Percentiles rank a stretch among this genome's conserved stretches.
These are phyloP conservation scores for Bombus confusus DNA, from an alignment of 1,140 invertebrate genomes.

Conservation along the genomic window DNA sequence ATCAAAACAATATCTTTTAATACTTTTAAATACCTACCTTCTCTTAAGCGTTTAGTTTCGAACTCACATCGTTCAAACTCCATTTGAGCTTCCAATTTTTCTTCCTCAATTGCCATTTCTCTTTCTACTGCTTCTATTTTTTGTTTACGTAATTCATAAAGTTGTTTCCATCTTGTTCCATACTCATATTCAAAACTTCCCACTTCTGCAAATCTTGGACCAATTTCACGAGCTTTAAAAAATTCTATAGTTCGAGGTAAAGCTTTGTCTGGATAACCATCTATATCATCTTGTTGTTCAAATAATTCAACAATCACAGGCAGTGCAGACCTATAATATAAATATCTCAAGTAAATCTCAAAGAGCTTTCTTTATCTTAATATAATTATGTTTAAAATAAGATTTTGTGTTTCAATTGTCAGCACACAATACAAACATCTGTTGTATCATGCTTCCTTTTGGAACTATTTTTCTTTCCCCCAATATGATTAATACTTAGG, in stretches of 20 bases:
- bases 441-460: slow-evolving; percentile 76
- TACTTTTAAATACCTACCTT: neutral
- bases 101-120: slow-evolving; percentile 81
- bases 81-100: neutral
- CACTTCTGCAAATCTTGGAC: slow-evolving; percentile 94
- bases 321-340: slow-evolving; percentile 86
- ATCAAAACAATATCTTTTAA: neutral
- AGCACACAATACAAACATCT: slow-evolving; percentile 72
- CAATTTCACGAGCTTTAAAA: slow-evolving; percentile 89
- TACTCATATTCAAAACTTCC: slow-evolving; percentile 98
- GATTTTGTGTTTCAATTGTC: slow-evolving; percentile 70
- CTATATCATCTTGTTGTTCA: slow-evolving; percentile 95
- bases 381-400: slow-evolving; percentile 7
- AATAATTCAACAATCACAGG: slow-evolving; percentile 95
- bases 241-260: slow-evolving; percentile 92
- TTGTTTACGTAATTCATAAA: slow-evolving; percentile 95
- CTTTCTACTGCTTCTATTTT: slow-evolving; percentile 95
- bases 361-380: neutral
- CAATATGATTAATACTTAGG: slow-evolving; percentile 63
- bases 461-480: slow-evolving; percentile 74
- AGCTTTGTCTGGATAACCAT: slow-evolving; percentile 96
- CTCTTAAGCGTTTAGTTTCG: slow-evolving; percentile 88
- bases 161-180: slow-evolving; percentile 97
- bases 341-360: neutral
- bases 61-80: slow-evolving; percentile 91